Evolutionary conservation across 2,797 vertebrate species (phyloP).

Genomic region (Paedocypris micromegethes): DNA sequence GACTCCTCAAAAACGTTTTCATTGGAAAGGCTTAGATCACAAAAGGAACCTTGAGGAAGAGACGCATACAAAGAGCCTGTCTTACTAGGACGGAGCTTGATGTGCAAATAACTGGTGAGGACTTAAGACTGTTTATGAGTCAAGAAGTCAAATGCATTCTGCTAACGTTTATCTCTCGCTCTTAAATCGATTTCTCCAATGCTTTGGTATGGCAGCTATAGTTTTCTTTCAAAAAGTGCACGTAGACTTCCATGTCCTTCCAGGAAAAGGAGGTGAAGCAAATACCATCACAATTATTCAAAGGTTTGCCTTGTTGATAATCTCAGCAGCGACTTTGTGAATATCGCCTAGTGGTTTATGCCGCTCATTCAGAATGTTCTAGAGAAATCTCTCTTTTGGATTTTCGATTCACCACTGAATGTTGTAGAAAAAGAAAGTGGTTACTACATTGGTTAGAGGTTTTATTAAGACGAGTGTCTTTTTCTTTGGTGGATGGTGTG

Average conservation of each 20-base stretch:
- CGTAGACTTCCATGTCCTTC: background rate
- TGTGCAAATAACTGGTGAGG: slow-evolving; percentile 23
- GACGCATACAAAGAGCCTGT: slow-evolving; percentile 20
- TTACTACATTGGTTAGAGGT: slow-evolving; percentile 30
- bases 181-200: slow-evolving; percentile 2
- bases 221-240: background rate
- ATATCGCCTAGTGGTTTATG: slow-evolving; percentile 29
- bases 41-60: slow-evolving; percentile 18
- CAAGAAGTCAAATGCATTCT: slow-evolving; percentile 14
- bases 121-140: slow-evolving; percentile 15
- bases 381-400: slow-evolving; percentile 25
- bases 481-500: slow-evolving; percentile 63
- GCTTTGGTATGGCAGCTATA: background rate
- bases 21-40: slow-evolving; percentile 32
- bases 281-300: slow-evolving; percentile 2
- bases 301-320: slow-evolving; percentile 1
- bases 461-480: slow-evolving; percentile 52
- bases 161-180: slow-evolving; percentile 4
- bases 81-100: slow-evolving; percentile 4
- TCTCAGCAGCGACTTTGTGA: slow-evolving; percentile 19
- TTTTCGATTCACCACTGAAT: slow-evolving; percentile 38
- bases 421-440: slow-evolving; percentile 40
- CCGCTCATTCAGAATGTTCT: slow-evolving; percentile 22
- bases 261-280: slow-evolving; percentile 16
- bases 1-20: slow-evolving; percentile 9